These are phyloP conservation scores for Bubo blakistoni DNA, from an alignment of 2,113 vertebrate genomes.

Conservation along the genomic window DNA sequence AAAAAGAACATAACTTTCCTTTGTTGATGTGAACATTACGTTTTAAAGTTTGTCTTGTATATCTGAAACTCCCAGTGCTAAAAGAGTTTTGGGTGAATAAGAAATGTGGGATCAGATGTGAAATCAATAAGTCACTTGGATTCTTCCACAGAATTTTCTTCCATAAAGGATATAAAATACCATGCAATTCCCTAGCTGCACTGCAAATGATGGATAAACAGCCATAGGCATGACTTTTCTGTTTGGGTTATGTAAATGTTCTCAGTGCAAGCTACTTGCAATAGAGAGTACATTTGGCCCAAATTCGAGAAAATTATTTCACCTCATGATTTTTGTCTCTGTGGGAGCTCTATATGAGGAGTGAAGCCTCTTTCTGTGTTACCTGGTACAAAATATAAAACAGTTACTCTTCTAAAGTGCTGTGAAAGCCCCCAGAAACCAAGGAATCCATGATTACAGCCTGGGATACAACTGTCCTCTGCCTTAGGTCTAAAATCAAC, in stretches of 20 bases:
- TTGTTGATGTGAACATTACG: background rate
- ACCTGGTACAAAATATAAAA: constrained; percentile 46
- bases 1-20: background rate
- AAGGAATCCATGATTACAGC: constrained; percentile 40
- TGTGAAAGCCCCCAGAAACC: background rate
- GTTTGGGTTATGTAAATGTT: constrained; percentile 1
- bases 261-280: background rate
- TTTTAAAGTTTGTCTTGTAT: background rate
- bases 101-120: background rate
- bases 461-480: constrained; percentile 17
- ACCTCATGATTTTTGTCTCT: constrained; percentile 50
- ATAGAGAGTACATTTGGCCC: constrained; percentile 2
- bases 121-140: constrained; percentile 4
- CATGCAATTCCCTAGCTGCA: background rate
- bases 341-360: constrained; percentile 24
- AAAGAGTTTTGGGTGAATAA: background rate
- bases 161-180: background rate
- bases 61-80: constrained; percentile 15
- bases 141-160: background rate
- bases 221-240: constrained; percentile 18
- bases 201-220: constrained; percentile 32
- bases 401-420: constrained; percentile 25
- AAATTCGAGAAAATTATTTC: constrained; percentile 36
- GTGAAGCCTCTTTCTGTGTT: constrained; percentile 45
- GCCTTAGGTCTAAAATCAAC: constrained; percentile 47